Evolutionary conservation across 2,113 vertebrate genomes (phyloP).

Genomic region (Oreocharis arfaki): DNA sequence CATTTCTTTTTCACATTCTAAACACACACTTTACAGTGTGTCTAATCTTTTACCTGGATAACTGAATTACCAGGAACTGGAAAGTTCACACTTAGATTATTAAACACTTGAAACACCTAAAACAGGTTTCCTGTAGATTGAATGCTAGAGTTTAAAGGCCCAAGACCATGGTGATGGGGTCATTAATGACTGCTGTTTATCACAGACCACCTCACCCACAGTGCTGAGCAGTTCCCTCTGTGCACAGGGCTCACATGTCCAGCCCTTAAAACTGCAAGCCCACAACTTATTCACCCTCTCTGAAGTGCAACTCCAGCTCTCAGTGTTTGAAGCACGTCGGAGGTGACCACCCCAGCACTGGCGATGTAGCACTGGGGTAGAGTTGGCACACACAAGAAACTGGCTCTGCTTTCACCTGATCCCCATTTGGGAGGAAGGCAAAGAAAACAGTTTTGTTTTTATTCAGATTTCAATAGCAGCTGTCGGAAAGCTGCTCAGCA

Average conservation of each 20-base stretch:
- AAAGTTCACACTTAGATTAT: background rate
- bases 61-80: background rate
- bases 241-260: background rate
- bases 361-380: accelerated
- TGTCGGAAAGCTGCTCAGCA: conserved; percentile 45
- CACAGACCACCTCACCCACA: background rate
- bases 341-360: background rate
- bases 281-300: background rate
- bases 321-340: background rate
- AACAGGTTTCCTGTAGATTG: background rate
- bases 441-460: conserved; percentile 24
- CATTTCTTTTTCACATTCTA: background rate
- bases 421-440: background rate
- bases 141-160: background rate
- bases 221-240: background rate
- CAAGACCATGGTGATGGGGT: background rate
- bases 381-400: background rate
- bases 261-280: background rate
- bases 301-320: background rate
- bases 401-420: background rate
- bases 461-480: conserved; percentile 17
- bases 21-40: background rate
- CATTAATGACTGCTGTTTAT: accelerated
- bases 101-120: background rate
- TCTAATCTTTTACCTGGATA: background rate